Conservation (phyloP, 92 coral and sea anemone genomes). For the Ricordea florida region DNA sequence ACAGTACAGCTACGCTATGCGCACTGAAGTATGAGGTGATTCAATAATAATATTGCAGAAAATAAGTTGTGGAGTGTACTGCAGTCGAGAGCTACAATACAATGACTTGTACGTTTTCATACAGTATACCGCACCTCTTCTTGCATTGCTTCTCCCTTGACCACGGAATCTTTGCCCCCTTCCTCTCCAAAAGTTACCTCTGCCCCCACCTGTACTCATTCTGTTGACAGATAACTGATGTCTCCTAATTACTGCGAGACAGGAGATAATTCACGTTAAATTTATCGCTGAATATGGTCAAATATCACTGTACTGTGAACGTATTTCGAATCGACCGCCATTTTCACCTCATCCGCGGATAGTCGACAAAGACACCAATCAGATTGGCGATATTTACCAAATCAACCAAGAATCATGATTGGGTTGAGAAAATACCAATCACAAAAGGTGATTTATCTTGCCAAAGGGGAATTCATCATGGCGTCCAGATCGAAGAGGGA, state of each 20-base stretch:
- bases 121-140: constrained; percentile 66
- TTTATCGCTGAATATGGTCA: not conserved
- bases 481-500: not conserved
- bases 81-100: too few relatives aligned
- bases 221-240: not conserved
- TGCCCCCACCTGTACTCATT: constrained; percentile 74
- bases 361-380: not conserved
- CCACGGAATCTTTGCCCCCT: constrained; percentile 58
- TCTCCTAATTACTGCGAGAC: not conserved
- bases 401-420: too few relatives aligned
- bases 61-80: too few relatives aligned
- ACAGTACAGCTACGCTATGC: too few relatives aligned
- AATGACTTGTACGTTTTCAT: too few relatives aligned
- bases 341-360: not conserved
- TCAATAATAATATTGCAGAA: too few relatives aligned
- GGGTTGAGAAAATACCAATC: not conserved
- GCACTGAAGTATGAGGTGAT: too few relatives aligned
- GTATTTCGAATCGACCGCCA: constrained; percentile 26
- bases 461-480: not conserved
- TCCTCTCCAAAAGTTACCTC: constrained; percentile 76
- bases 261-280: not conserved
- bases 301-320: not conserved
- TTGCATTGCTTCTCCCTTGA: constrained; percentile 31
- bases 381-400: too few relatives aligned
- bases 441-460: not conserved